Percentiles rank a stretch among this genome's conserved stretches.
phyloP scores from a whole-genome alignment of 2,888 invertebrate species.

The Hirudinaria manillensis region DNA sequence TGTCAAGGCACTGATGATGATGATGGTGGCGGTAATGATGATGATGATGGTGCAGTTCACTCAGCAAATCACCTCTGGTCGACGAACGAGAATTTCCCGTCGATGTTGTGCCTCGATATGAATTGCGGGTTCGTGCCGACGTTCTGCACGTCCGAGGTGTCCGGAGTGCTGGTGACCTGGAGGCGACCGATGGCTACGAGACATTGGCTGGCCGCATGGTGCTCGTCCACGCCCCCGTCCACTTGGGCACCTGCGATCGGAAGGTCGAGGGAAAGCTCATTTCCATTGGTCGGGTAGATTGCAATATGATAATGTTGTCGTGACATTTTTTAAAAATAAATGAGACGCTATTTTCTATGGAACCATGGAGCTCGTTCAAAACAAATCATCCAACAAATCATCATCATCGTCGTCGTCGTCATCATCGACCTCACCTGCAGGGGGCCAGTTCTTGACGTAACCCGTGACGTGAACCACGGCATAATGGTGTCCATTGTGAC shows the following conservation, averaged over 20 bases:
- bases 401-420: too few species aligned
- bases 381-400: too few species aligned
- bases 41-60: not conserved
- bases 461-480: constrained; percentile 99
- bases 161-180: constrained; percentile 91
- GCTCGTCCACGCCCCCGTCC: constrained; percentile 61
- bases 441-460: constrained; percentile 98
- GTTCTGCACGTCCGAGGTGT: constrained; percentile 79
- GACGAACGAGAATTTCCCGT: constrained; percentile 96
- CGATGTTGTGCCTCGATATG: constrained; percentile 89
- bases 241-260: constrained; percentile 71
- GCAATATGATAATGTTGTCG: not conserved
- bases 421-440: constrained; percentile 63
- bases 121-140: constrained; percentile 72
- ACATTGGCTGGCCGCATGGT: constrained; percentile 78
- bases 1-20: too few species aligned
- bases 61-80: constrained; percentile 67
- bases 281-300: not conserved
- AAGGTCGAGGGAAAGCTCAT: not conserved
- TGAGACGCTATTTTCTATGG: too few species aligned
- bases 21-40: too few species aligned
- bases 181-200: constrained; percentile 94
- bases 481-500: constrained; percentile 84
- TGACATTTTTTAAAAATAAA: not conserved
- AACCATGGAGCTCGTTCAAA: too few species aligned